Evolutionary conservation across 2,113 vertebrate species (phyloP).

Genomic region (Marmota monax): DNA sequence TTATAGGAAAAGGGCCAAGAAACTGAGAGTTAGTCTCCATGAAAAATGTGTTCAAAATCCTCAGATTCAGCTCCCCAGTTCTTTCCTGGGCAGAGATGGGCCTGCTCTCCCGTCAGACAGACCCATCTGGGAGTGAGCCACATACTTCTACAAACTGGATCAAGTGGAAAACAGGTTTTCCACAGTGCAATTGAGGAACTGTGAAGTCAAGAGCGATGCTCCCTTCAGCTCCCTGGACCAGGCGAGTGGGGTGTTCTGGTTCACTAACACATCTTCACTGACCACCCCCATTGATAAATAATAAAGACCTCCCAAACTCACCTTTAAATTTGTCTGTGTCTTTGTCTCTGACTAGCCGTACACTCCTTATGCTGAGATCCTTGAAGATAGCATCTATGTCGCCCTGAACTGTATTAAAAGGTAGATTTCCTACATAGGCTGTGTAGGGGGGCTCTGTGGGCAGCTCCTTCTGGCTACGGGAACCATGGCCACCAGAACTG

Average conservation of each 20-base stretch:
- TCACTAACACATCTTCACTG: background rate
- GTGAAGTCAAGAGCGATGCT: background rate
- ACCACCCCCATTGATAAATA: background rate
- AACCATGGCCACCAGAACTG: slow-evolving; percentile 89
- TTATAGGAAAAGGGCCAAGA: background rate
- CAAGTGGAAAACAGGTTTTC: background rate
- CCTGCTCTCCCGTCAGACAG: background rate
- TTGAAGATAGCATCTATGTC: slow-evolving; percentile 99
- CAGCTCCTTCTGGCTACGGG: slow-evolving; percentile 97
- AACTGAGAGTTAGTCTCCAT: rapidly evolving
- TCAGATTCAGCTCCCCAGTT: background rate
- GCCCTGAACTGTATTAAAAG: slow-evolving; percentile 98
- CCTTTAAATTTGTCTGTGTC: slow-evolving; percentile 99
- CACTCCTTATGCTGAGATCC: slow-evolving; percentile 95
- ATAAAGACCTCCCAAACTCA: slow-evolving; percentile 75
- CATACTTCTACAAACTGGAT: background rate
- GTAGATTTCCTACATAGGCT: slow-evolving; percentile 97
- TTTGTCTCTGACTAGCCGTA: slow-evolving; percentile 98
- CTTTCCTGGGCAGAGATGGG: background rate
- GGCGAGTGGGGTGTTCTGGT: background rate
- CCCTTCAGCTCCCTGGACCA: background rate
- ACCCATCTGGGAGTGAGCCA: background rate
- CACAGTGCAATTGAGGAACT: background rate
- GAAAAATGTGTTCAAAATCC: background rate
- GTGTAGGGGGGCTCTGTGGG: slow-evolving; percentile 99